Conservation (phyloP, 2,113 vertebrate genomes). For the Entosphenus tridentatus region DNA sequence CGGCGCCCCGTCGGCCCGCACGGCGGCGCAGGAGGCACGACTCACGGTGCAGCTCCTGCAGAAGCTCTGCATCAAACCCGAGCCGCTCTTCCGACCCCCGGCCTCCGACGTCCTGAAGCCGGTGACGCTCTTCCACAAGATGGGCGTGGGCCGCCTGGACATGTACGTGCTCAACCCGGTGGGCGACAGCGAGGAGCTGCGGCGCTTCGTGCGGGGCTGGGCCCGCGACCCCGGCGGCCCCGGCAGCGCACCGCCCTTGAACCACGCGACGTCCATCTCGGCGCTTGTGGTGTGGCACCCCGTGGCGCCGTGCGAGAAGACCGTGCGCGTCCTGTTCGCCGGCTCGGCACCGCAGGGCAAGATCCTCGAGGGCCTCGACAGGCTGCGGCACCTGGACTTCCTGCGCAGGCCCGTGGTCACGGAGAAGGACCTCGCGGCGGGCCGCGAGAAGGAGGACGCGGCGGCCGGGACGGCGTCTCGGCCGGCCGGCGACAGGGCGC, state of each 20-base stretch:
- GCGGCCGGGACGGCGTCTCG: not conserved
- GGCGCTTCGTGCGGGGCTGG: slow-evolving; percentile 36
- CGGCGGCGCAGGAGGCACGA: slow-evolving; percentile 34
- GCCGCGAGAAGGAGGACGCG: slow-evolving; percentile 13
- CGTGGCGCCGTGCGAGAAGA: slow-evolving; percentile 36
- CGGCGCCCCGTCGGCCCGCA: slow-evolving; percentile 12
- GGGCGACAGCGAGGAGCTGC: slow-evolving; percentile 28
- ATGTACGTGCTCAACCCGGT: slow-evolving; percentile 60
- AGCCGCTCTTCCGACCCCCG: slow-evolving; percentile 21
- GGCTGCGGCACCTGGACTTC: slow-evolving; percentile 55
- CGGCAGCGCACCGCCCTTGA: slow-evolving; percentile 21
- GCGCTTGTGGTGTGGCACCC: slow-evolving; percentile 78
- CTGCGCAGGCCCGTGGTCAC: slow-evolving; percentile 41
- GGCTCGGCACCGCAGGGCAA: slow-evolving; percentile 53
- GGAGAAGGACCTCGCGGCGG: slow-evolving; percentile 29
- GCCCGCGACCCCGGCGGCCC: slow-evolving; percentile 15
- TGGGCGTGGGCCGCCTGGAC: slow-evolving; percentile 75
- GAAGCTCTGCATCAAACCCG: slow-evolving; percentile 30
- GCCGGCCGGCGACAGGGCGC: slow-evolving; percentile 38
- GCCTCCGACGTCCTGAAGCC: slow-evolving; percentile 27
- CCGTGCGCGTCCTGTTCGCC: slow-evolving; percentile 56
- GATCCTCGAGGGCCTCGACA: slow-evolving; percentile 59
- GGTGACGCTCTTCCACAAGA: slow-evolving; percentile 59
- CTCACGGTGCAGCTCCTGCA: slow-evolving; percentile 32
- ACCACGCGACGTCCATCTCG: slow-evolving; percentile 37